Evolutionary conservation across 30 jellyfish, hydroid and myxozoan species (phyloP), one percentile per base, ranked within the genome.

Genomic region (Turritopsis dohrnii): DNA sequence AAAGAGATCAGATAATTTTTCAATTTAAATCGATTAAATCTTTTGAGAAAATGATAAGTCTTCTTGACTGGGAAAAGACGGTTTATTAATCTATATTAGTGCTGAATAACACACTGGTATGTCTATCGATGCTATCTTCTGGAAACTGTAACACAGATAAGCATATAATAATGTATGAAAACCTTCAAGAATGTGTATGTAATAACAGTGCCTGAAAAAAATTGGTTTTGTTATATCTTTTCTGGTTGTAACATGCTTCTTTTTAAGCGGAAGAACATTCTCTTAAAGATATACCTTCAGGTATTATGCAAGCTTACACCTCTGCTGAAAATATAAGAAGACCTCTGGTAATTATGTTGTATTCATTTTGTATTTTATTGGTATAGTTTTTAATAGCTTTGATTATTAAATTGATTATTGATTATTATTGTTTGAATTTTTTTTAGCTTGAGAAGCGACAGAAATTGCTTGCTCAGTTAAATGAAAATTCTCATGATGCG

Each of bases 321-420:
- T 90, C 94, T 0, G 99, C 99, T 9, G 97, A 94, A 31, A 81
- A 65, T 52, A 85, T 89, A 66, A 76, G 99, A 74, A 85, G 96
- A 75, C 79, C 85, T 20, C 75, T 94, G 86, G 99, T 94, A 25
- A 75, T 96, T 71, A 65, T 29, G 84, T 79, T 21, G 28, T 21
- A 4, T 7, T 79, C 20, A 21, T 8, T 53, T 79, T 20, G 27
- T 53, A 8, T 26, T 75, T 75, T 13, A 22, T 17, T 69, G 9
- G 53, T 16, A 77, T 29, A 1, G 72, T 77, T 77, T 69, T 69
- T 69, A 69, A 19, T 69, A 69, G 19, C 28, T 60, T 18, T 60
- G 19, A 0, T 60, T 18, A 60, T 21, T 60, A 18, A 60, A 0
- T 21, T 23, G 21, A 18, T 18, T 60, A 60, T 60, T 18, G 22